Evolutionary conservation across 1,140 invertebrate species (phyloP), one percentile per base, ranked within the genome.

Genomic region (Semibalanus balanoides): DNA sequence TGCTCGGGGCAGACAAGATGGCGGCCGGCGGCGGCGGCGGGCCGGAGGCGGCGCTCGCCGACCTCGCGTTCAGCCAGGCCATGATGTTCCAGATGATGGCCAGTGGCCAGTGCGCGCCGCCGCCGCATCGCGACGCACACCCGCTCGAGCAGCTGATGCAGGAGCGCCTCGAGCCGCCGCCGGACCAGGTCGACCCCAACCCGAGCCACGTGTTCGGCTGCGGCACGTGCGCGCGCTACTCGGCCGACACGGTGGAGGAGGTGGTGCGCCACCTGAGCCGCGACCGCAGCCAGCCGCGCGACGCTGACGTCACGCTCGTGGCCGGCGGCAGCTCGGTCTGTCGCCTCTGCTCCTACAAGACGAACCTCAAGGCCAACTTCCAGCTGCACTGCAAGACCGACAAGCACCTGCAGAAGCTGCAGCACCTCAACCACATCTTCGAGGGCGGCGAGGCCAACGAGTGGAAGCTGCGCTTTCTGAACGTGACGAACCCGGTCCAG

Each of bases 331-430:
- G 95, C 81, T 99, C 97, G 84, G 92, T 97, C 76, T 99, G 97
- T 84, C 96, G 97, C 84, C 86, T 99, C 27, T 99, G 97, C 87
- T 94, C 93, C 76, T 99, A 99, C 85, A 98, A 97, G 84, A 99
- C 97, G 0, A 98, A 97, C 83, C 86, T 99, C 30, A 99, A 99
- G 83, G 97, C 97, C 11, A 99, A 99, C 85, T 99, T 99, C 85
- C 97, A 99, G 85, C 88, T 99, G 29, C 97, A 99, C 83, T 99
- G 96, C 83, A 98, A 99, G 85, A 99, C 97, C 31, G 97, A 99
- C 85, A 99, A 99, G 84, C 97, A 99, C 87, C 86, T 99, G 75
- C 97, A 99, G 84, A 89, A 96, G 82, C 86, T 99, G 79, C 97
- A 98, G 81, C 93, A 98, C 82, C 95, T 99, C 25, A 98, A 98